Evolutionary conservation across 2,888 invertebrate genomes (phyloP).

Genomic region (Byasa hedistus): DNA sequence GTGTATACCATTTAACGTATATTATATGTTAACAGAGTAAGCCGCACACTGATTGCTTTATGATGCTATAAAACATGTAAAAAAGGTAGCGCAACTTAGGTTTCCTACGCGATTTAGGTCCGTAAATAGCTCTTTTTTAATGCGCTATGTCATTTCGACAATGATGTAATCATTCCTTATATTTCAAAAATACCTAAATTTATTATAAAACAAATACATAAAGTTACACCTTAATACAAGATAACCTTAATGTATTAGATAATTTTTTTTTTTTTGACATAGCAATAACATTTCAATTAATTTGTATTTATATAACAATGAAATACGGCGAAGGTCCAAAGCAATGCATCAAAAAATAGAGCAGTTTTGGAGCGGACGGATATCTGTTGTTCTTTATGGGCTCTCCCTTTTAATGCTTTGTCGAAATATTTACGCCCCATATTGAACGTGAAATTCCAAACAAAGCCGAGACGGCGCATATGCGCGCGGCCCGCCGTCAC

Average conservation of each 20-base stretch:
- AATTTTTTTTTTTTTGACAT: constrained; percentile 5
- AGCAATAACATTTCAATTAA: not conserved
- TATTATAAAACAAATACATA: too few species aligned
- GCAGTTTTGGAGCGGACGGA: constrained; percentile 44
- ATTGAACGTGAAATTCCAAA: constrained; percentile 76
- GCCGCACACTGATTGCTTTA: not conserved
- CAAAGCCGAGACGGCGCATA: constrained; percentile 57
- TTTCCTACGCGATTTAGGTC: too few species aligned
- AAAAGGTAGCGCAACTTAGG: not conserved
- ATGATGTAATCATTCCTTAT: too few species aligned
- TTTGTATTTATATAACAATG: constrained; percentile 6
- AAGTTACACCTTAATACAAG: too few species aligned
- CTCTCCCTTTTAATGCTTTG: constrained; percentile 71
- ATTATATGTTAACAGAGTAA: too few species aligned
- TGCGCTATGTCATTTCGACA: too few species aligned
- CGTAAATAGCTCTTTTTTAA: too few species aligned
- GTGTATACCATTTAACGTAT: constrained; percentile 17
- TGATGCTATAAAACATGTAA: not conserved
- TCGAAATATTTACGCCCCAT: constrained; percentile 77
- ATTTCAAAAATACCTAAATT: too few species aligned
- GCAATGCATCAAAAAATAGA: constrained; percentile 19
- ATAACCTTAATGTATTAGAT: too few species aligned
- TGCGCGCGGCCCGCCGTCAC: constrained; percentile 57
- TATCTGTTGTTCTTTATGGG: constrained; percentile 60
- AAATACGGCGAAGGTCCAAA: constrained; percentile 9